phyloP scores from a whole-genome alignment of 2,888 invertebrate species.

The Galerucella pusilla region DNA sequence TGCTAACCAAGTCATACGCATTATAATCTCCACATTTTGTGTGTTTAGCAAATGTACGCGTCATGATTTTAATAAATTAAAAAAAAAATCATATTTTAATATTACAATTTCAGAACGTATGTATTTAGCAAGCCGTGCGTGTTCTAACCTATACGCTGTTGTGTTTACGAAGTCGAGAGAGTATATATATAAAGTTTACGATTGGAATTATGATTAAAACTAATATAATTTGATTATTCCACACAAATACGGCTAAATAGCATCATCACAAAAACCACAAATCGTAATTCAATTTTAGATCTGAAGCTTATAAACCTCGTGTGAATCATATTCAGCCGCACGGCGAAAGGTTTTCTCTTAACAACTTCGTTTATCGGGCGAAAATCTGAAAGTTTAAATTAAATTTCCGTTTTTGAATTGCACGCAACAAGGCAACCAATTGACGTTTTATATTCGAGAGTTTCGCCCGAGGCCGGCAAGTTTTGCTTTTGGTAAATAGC shows the following conservation, averaged over 20 bases:
- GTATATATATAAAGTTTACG: too few relatives aligned
- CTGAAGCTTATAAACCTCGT: conserved; percentile 3
- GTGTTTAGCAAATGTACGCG: too few relatives aligned
- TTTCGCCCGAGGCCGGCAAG: conserved; percentile 53
- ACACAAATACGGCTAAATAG: background rate
- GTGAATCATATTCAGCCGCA: conserved; percentile 41
- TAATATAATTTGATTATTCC: too few relatives aligned
- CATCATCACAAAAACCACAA: conserved; percentile 8
- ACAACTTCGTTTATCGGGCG: conserved; percentile 36
- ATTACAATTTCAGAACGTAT: too few relatives aligned
- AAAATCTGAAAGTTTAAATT: conserved; percentile 65
- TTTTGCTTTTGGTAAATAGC: conserved; percentile 58
- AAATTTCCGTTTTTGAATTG: conserved; percentile 66
- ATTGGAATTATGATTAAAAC: too few relatives aligned
- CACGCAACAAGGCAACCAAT: conserved; percentile 65
- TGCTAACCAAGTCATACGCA: too few relatives aligned
- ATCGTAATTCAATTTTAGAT: conserved; percentile 15
- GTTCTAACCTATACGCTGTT: too few relatives aligned
- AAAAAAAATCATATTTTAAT: too few relatives aligned
- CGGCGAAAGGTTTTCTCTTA: conserved; percentile 31
- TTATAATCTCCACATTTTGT: too few relatives aligned
- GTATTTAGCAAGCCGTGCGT: too few relatives aligned
- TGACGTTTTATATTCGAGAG: conserved; percentile 61
- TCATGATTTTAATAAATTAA: too few relatives aligned
- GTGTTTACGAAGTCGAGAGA: too few relatives aligned